Conservation (phyloP, 2,113 vertebrate species). For the Cygnus buccinator region DNA sequence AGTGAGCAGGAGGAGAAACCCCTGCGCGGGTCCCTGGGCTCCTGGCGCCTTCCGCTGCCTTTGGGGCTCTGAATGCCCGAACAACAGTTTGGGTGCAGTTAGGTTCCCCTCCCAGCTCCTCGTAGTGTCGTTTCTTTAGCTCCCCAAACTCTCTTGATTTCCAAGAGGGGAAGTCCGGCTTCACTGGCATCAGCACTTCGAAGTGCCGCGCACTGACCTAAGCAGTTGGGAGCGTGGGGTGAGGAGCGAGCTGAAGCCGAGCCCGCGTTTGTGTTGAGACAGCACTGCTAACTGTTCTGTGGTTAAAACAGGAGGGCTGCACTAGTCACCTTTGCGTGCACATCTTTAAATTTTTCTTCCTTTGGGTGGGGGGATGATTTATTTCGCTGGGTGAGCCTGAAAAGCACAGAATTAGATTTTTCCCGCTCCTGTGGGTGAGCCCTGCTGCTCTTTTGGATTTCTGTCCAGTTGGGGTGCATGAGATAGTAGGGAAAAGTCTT, state of each 20-base stretch:
- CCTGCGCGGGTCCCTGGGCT: background rate
- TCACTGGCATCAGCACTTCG: constrained; percentile 1
- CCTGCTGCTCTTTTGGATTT: background rate
- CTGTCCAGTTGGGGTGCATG: background rate
- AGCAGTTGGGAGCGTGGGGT: background rate
- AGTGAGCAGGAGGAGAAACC: background rate
- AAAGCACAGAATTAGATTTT: background rate
- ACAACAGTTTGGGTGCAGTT: background rate
- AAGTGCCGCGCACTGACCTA: background rate
- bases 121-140: background rate
- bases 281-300: background rate
- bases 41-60: background rate
- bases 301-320: background rate
- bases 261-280: background rate
- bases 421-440: background rate
- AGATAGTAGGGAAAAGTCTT: background rate
- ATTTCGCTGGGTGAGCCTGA: background rate
- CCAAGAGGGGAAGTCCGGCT: background rate
- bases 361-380: background rate
- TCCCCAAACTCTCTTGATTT: background rate
- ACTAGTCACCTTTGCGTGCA: background rate
- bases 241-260: background rate
- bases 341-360: background rate
- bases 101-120: background rate
- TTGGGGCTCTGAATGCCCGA: background rate